Base-by-base conservation (phyloP, 1,140 invertebrate genomes). In the Triops longicaudatus region DNA sequence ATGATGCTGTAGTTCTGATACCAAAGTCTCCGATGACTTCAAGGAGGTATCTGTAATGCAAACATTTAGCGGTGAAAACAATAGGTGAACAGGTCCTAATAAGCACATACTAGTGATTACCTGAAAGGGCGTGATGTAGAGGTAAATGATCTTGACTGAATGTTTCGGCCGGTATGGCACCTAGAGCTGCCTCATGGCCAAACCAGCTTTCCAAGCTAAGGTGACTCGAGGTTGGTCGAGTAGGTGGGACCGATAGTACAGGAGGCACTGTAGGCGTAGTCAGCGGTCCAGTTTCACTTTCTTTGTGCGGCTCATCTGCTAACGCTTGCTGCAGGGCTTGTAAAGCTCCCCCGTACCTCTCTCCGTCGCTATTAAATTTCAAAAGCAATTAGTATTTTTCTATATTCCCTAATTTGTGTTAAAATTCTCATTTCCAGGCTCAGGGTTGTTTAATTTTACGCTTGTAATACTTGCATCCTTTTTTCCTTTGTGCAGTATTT, bases 1-100 rank as follows among this genome's bases (percentile, higher is more conserved):
- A 28, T 86, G 79, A 73, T 27, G 72, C 72, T 41, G 2, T 77
- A 41, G 73, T 73, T 77, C 10, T 22, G 72, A n/a, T 17, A 63
- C 50, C 17, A 63, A 17, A 4, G 6, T 17, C 14, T 63, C 50
- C 10, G 50, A n/a, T 6, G 50, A 63, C 22, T 22, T 22, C 14
- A 63, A 14, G 22, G n/a, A 63, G 14, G 50, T 14, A 17, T 63
- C 50, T 63, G 50, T 17, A 63, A 22, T 7, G 17, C 50, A 63
- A 63, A 17, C 14, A 12, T 50, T 63, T 22, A 37, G 31, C 7
- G 7, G 31, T 2, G 31, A 37, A 37, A 37, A 37, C 7, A 37
- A 37, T 37, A 37, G n/a, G n/a, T n/a, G n/a, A n/a, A n/a, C n/a
- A n/a, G n/a, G n/a, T n/a, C n/a, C n/a, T n/a, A n/a, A n/a, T n/a